phyloP scores from a whole-genome alignment of 1,140 invertebrate species.

The Pseudomyrmex sp. region DNA sequence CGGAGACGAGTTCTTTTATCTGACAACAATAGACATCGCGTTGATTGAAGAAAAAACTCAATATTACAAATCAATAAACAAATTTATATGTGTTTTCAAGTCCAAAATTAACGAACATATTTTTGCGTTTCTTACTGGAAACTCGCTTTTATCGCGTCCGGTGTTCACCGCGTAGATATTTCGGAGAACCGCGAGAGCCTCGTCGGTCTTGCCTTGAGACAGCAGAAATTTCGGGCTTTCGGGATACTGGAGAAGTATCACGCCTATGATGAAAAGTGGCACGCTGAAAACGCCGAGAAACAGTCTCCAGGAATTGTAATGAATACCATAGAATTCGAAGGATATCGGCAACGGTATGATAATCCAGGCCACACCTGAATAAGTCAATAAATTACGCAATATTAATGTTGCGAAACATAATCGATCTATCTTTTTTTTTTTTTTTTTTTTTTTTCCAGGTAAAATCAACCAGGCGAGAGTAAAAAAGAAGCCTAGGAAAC shows the following conservation, averaged over 20 bases:
- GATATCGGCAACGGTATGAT: slow-evolving; percentile 87
- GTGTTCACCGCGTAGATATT: slow-evolving; percentile 88
- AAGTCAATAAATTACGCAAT: slow-evolving; percentile 31
- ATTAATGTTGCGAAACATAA: background rate
- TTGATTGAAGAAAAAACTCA: background rate
- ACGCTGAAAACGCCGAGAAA: slow-evolving; percentile 86
- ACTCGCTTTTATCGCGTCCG: slow-evolving; percentile 78
- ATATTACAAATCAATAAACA: no score
- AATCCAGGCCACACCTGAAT: slow-evolving; percentile 87
- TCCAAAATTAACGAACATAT: background rate
- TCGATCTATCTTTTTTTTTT: background rate
- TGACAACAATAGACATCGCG: slow-evolving; percentile 6
- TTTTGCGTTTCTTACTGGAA: slow-evolving; percentile 72
- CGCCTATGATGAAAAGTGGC: slow-evolving; percentile 85
- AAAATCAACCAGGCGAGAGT: slow-evolving; percentile 87
- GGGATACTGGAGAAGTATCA: slow-evolving; percentile 86
- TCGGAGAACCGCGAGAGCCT: slow-evolving; percentile 87
- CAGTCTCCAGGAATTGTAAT: slow-evolving; percentile 88
- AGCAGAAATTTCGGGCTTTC: slow-evolving; percentile 93
- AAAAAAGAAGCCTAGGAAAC: slow-evolving; percentile 87
- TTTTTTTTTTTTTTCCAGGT: slow-evolving; percentile 80
- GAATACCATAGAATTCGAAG: slow-evolving; percentile 81
- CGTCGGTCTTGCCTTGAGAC: slow-evolving; percentile 86
- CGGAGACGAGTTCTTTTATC: slow-evolving; percentile 65
- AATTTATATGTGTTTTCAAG: background rate